A percentile compares a stretch with the other conserved stretches of the same genome.
phyloP scores from a whole-genome alignment of 2,113 vertebrate genomes.

The Xiphophorus hellerii region DNA sequence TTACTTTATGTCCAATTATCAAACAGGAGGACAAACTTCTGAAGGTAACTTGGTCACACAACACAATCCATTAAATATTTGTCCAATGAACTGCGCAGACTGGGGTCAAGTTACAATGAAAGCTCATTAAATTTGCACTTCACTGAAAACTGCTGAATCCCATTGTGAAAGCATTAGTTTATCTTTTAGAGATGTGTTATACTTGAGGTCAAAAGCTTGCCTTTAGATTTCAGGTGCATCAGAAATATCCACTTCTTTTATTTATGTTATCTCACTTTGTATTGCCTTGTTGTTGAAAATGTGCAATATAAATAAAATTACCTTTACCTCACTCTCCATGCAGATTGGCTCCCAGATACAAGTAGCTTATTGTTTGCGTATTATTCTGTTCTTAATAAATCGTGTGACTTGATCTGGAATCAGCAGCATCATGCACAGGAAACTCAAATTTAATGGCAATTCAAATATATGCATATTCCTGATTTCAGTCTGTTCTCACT shows the following conservation, averaged over 20 bases:
- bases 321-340: neutral
- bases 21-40: neutral
- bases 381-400: neutral
- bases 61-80: conserved; percentile 51
- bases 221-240: neutral
- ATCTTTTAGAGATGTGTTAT: neutral
- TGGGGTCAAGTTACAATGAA: conserved; percentile 32
- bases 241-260: neutral
- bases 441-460: conserved; percentile 34
- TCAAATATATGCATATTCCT: conserved; percentile 46
- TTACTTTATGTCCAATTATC: conserved; percentile 25
- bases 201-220: neutral
- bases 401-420: conserved; percentile 25
- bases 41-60: neutral
- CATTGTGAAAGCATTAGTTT: conserved; percentile 33
- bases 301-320: neutral
- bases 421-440: conserved; percentile 12
- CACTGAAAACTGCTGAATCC: conserved; percentile 25
- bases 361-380: neutral
- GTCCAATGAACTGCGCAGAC: conserved; percentile 49
- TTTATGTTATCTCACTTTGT: conserved; percentile 1
- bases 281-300: no score
- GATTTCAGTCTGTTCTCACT: conserved; percentile 43
- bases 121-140: conserved; percentile 49
- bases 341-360: neutral